Evolutionary conservation across 2,797 vertebrate species (phyloP), one percentile per base, ranked within the genome.

Genomic region (Acanthurus tractus): DNA sequence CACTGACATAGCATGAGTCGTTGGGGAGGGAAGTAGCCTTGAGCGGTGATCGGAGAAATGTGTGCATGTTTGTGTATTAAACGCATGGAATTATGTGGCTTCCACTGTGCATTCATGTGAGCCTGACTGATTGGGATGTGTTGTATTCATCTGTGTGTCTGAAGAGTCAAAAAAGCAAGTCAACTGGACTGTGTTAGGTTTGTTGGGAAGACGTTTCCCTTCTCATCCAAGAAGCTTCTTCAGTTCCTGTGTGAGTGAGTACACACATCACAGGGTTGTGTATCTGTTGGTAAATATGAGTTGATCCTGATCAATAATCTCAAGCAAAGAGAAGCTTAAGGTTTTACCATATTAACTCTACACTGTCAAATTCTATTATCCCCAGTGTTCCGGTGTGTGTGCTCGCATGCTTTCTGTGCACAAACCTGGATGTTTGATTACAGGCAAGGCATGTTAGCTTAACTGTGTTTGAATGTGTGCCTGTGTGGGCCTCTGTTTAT

Each of bases 251-350:
- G n/a, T n/a, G n/a, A n/a, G n/a, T 3, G 50, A 67, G 81, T 18
- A 14, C 48, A 88, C 80, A 86, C 80, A 81, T 54, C 36, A 18
- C 53, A 11, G 63, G 9, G 40, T 59, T 22, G 50, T 8, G 76
- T 80, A 81, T 93, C 77, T 70, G 63, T 86, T 23, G 74, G 83
- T 87, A 94, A 81, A 79, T 83, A 88, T 90, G 86, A 93, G 86
- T 74, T 44, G 57, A 87, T 70, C 40, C 79, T 86, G 89, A 94
- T 96, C 93, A 88, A 87, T 94, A 94, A 85, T 81, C 84, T 69
- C 73, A 59, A 88, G 84, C 70, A 65, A 88, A 84, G 84, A 78
- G 79, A 83, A 82, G 79, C 86, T 88, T 79, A 84, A 80, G 80
- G 87, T 84, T 89, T 89, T 82, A 83, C 72, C 71, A 76, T 84